These are phyloP conservation scores for Pachycephus smyrnensis DNA, from an alignment of 2,888 invertebrate genomes.

Conservation along the genomic window DNA sequence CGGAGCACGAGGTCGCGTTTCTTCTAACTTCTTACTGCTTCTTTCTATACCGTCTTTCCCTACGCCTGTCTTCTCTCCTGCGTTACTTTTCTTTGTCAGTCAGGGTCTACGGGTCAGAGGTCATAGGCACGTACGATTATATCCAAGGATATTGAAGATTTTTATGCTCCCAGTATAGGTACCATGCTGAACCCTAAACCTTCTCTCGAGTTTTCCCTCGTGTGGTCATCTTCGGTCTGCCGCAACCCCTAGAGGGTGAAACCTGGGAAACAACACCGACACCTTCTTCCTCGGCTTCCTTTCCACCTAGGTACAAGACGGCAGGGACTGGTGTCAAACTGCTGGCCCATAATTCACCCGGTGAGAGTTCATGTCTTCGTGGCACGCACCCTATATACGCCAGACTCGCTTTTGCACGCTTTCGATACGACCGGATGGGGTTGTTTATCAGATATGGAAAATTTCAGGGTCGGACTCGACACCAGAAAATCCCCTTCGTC, in stretches of 20 bases:
- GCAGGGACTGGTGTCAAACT: conserved; percentile 54
- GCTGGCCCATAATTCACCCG: conserved; percentile 53
- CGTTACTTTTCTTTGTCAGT: not conserved
- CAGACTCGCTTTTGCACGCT: conserved; percentile 15
- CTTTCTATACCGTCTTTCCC: conserved; percentile 31
- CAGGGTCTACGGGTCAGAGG: not conserved
- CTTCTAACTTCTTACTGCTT: not conserved
- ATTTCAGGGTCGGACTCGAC: not conserved
- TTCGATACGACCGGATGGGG: conserved; percentile 10
- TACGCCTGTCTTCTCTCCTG: conserved; percentile 13
- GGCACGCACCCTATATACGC: conserved; percentile 47
- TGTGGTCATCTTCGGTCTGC: not conserved
- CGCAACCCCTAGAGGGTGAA: not conserved
- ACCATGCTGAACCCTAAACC: not conserved
- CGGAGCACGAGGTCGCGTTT: conserved; percentile 25
- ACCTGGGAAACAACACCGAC: not conserved
- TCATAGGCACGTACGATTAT: not conserved
- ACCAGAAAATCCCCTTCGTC: not conserved
- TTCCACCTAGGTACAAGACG: conserved; percentile 22
- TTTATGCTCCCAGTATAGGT: not conserved
- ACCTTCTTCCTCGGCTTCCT: conserved; percentile 8
- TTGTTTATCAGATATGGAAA: conserved; percentile 9
- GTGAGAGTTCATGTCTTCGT: conserved; percentile 53
- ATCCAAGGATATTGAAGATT: not conserved
- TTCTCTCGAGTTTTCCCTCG: not conserved